A percentile compares a stretch with the other conserved stretches of the same genome.
phyloP scores from a whole-genome alignment of 2,113 vertebrate genomes.

The Macquaria ambigua region DNA sequence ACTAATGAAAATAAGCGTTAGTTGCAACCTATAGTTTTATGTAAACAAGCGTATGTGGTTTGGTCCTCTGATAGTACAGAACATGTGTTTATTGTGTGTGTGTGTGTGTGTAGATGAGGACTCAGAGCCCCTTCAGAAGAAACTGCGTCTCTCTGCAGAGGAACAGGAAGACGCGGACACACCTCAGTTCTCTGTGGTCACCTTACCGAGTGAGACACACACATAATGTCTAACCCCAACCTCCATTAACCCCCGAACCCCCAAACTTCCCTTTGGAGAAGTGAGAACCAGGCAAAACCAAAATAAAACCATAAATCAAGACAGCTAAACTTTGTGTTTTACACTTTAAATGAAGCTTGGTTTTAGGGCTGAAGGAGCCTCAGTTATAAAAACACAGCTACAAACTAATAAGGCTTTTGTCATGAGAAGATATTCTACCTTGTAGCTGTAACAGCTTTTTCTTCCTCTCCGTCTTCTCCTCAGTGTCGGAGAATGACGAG shows the following conservation, averaged over 20 bases:
- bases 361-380: too few species aligned
- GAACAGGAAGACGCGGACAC: constrained; percentile 88
- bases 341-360: not conserved
- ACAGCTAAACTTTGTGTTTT: not conserved
- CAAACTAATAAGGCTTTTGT: not conserved
- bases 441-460: not conserved
- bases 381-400: not conserved
- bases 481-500: constrained; percentile 94
- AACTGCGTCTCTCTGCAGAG: constrained; percentile 90
- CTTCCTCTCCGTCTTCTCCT: not conserved
- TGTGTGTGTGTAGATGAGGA: constrained; percentile 84
- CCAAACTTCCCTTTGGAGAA: too few species aligned
- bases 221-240: too few species aligned
- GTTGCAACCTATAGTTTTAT: too few species aligned
- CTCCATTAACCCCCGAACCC: not conserved
- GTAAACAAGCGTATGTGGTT: too few species aligned
- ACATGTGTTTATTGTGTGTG: constrained; percentile 1
- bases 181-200: constrained; percentile 92
- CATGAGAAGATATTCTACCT: not conserved
- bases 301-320: too few species aligned
- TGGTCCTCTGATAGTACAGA: too few species aligned
- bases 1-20: too few species aligned
- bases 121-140: constrained; percentile 90
- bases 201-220: constrained; percentile 90
- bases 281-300: too few species aligned